Base-by-base conservation (phyloP, 2,797 vertebrate species). In the Falco rusticolus region DNA sequence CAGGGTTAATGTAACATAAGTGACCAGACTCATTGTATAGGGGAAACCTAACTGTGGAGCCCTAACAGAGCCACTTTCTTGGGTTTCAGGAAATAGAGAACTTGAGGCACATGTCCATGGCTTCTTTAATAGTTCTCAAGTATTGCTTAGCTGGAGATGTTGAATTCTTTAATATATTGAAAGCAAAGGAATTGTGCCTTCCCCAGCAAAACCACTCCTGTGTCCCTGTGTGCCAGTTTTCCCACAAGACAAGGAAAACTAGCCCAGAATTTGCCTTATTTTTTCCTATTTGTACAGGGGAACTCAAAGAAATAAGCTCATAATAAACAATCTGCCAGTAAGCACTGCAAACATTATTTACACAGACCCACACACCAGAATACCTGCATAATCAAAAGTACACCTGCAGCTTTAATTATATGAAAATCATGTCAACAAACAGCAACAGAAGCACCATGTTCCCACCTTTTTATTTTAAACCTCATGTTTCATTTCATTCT, bases 301-400 rank as follows among this genome's bases (percentile, higher is more conserved):
- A 94, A 69, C 72, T 90, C 89, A 96, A 97, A 93, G 84, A 95
- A 95, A 96, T 96, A 79, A 97, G 81, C 76, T 96, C 81, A 91
- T 77, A 94, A 90, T 87, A 90, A 96, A 91, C 91, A 93, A 92
- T 56, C 84, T 83, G 87, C 78, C 93, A 93, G 61, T 22, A 88
- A 47, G 51, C 19, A 37, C 57, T 68, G 28, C 68, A 93, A 92
- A 91, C 17, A 39, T 80, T 92, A 94, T 90, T 94, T 89, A 86
- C 41, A 5, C 15, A 71, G 76, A 95, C 59, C 29, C n/a, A 87
- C 71, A 69, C 89, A 83, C 22, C n/a, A 90, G 68, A 94, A 95
- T 91, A 93, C 82, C 90, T 91, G 61, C 22, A 74, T 57, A 94
- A 91, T 81, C 84, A 94, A 63, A 96, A 82, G 80, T 59, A 94